These are phyloP conservation scores for Cephus pygmeus DNA, from an alignment of 2,888 invertebrate genomes.

Conservation along the genomic window DNA sequence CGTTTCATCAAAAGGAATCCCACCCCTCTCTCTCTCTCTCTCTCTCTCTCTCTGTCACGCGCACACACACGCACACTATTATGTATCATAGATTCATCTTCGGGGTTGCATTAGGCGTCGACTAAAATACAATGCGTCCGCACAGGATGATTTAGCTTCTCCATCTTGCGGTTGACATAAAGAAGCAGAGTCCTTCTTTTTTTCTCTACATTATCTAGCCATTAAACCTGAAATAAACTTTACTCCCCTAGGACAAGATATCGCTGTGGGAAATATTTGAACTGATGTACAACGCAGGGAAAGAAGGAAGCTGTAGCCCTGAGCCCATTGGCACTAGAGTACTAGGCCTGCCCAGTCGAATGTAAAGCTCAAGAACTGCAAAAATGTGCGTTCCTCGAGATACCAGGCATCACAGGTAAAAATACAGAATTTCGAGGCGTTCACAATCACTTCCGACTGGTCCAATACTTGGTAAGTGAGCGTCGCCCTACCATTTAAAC, in stretches of 20 bases:
- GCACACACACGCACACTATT: background rate
- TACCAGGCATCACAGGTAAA: background rate
- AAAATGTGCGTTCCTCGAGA: background rate
- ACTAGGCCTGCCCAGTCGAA: background rate
- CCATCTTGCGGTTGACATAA: background rate
- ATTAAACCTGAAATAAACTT: slow-evolving; percentile 23
- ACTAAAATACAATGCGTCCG: background rate
- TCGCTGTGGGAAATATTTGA: background rate
- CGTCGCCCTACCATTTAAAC: background rate
- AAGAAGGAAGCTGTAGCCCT: background rate
- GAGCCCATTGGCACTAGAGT: background rate
- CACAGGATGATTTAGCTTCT: background rate
- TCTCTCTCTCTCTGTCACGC: too few relatives aligned
- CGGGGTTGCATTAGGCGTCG: background rate
- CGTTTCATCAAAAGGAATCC: background rate
- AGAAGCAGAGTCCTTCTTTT: background rate
- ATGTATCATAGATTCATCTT: background rate
- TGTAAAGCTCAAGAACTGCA: background rate
- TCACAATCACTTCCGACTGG: background rate
- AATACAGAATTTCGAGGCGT: background rate
- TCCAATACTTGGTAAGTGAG: background rate
- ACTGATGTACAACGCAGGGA: too few relatives aligned
- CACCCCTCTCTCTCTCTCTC: too few relatives aligned
- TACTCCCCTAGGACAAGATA: background rate
- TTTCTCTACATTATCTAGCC: slow-evolving; percentile 15